These are phyloP conservation scores for Neomicropteryx cornuta DNA, from an alignment of 1,140 invertebrate genomes.

Conservation along the genomic window DNA sequence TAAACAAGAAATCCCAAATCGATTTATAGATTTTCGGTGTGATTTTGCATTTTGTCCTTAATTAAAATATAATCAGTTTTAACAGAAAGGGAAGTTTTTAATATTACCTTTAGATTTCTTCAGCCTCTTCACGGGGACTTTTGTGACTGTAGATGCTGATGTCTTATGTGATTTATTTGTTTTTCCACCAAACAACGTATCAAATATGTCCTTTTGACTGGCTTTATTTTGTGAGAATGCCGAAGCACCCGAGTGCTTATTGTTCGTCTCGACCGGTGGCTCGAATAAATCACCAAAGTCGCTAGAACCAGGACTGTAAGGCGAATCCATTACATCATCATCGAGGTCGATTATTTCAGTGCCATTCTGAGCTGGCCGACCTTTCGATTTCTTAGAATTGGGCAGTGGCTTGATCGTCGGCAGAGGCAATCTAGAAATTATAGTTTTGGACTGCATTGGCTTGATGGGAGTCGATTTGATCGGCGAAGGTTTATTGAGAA, in stretches of 20 bases:
- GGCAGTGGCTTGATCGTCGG: slow-evolving; percentile 15
- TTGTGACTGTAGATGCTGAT: slow-evolving; percentile 22
- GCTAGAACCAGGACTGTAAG: slow-evolving; percentile 73
- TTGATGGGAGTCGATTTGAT: slow-evolving; percentile 44
- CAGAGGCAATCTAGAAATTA: slow-evolving; percentile 23
- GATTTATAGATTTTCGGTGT: too few relatives aligned
- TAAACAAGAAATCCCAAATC: too few relatives aligned
- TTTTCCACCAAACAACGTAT: slow-evolving; percentile 41
- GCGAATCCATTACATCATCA: slow-evolving; percentile 66
- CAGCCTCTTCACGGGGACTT: slow-evolving; percentile 34
- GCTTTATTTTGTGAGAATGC: slow-evolving; percentile 21
- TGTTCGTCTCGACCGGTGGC: slow-evolving; percentile 51
- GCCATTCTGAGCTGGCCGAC: slow-evolving; percentile 27
- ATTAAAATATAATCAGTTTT: too few relatives aligned
- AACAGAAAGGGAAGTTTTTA: background rate
- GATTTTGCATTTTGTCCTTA: too few relatives aligned
- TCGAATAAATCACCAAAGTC: slow-evolving; percentile 80
- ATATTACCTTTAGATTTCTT: slow-evolving; percentile 24
- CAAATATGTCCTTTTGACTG: slow-evolving; percentile 40
- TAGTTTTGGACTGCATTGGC: slow-evolving; percentile 32
- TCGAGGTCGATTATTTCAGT: slow-evolving; percentile 43
- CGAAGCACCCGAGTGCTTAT: slow-evolving; percentile 17
- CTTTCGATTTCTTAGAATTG: slow-evolving; percentile 5
- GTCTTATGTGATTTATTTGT: slow-evolving; percentile 26
- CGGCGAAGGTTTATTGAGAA: slow-evolving; percentile 37